A percentile compares a stretch with the other conserved stretches of the same genome.
Evolutionary conservation across 2,113 vertebrate species (phyloP).

Genomic region (Megaleporinus macrocephalus): DNA sequence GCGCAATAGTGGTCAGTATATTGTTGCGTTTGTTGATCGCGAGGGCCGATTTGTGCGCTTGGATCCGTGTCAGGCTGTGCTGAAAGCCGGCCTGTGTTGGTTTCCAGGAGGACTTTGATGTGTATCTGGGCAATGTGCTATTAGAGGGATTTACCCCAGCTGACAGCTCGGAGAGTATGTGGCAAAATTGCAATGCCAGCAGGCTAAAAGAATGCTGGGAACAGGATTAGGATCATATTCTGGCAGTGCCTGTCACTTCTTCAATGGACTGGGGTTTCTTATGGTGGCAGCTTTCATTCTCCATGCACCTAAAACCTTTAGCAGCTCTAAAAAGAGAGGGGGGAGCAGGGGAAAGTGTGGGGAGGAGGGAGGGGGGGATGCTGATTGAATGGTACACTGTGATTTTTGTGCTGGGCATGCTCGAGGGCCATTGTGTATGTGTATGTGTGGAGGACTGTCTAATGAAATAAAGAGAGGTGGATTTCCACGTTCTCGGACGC

Average conservation of each 20-base stretch:
- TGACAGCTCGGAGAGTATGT: slow-evolving; percentile 87
- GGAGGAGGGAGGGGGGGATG: slow-evolving; percentile 57
- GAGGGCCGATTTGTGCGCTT: neutral
- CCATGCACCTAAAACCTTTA: slow-evolving; percentile 80
- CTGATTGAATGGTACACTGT: slow-evolving; percentile 78
- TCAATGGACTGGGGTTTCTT: slow-evolving; percentile 86
- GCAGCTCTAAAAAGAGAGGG: slow-evolving; percentile 69
- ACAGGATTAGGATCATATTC: slow-evolving; percentile 97
- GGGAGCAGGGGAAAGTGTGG: slow-evolving; percentile 59
- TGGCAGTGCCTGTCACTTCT: slow-evolving; percentile 86
- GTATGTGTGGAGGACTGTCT: slow-evolving; percentile 20
- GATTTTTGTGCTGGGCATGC: slow-evolving; percentile 71
- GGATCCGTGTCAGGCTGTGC: slow-evolving; percentile 20
- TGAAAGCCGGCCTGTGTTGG: slow-evolving; percentile 74
- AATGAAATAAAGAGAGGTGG: slow-evolving; percentile 22
- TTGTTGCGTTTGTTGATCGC: slow-evolving; percentile 5
- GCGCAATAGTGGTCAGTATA: slow-evolving; percentile 17
- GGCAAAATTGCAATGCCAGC: slow-evolving; percentile 80
- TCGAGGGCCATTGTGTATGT: slow-evolving; percentile 39
- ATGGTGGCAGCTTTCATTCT: slow-evolving; percentile 83
- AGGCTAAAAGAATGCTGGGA: slow-evolving; percentile 87
- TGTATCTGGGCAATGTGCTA: slow-evolving; percentile 85
- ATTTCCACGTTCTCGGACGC: slow-evolving; percentile 4
- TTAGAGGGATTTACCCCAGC: slow-evolving; percentile 86
- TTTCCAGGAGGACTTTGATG: slow-evolving; percentile 87